Evolutionary conservation across 2,888 invertebrate species (phyloP).

Genomic region (Cephus rjabovi): DNA sequence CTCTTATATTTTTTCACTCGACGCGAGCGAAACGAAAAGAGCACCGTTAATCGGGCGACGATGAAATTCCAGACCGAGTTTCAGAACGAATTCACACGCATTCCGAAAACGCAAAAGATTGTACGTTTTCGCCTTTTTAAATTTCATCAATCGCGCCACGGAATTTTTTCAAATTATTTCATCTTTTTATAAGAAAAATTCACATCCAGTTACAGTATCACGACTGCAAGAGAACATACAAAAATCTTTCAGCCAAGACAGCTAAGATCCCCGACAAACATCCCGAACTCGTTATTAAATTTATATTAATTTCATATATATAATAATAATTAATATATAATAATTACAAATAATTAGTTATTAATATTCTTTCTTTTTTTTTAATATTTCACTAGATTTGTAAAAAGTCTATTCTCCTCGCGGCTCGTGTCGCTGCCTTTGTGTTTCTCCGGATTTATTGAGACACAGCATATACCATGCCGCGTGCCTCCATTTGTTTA

Average conservation of each 20-base stretch:
- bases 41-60: neutral
- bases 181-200: neutral
- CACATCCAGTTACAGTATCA: neutral
- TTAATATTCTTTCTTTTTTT: slow-evolving; percentile 49
- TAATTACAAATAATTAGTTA: slow-evolving; percentile 44
- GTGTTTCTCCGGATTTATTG: neutral
- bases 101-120: neutral
- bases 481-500: neutral
- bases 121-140: neutral
- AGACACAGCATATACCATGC: neutral
- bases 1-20: neutral
- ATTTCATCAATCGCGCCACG: neutral
- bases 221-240: neutral
- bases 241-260: slow-evolving; percentile 5
- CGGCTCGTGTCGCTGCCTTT: slow-evolving; percentile 1
- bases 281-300: slow-evolving; percentile 46
- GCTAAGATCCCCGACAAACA: slow-evolving; percentile 32
- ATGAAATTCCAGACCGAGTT: neutral
- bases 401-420: slow-evolving; percentile 45
- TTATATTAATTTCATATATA: slow-evolving; percentile 57
- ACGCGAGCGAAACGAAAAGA: slow-evolving; percentile 5
- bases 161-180: neutral
- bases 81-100: neutral
- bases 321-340: slow-evolving; percentile 37
- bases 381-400: slow-evolving; percentile 64